Evolutionary conservation across 2,797 vertebrate genomes (phyloP).

Genomic region (Staurois parvus): DNA sequence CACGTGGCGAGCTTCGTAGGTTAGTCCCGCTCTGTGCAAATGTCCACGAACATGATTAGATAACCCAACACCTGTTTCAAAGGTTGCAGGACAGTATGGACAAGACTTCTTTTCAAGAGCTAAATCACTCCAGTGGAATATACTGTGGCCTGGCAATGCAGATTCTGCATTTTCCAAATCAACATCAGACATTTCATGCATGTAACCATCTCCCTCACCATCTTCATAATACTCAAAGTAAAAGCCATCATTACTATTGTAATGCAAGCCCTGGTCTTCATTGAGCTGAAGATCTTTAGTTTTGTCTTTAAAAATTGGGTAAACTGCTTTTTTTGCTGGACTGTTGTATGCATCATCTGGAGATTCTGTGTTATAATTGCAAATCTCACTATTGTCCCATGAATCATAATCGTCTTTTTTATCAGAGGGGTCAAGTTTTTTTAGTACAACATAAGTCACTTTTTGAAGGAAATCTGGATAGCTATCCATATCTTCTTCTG

Average conservation of each 20-base stretch:
- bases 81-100: constrained; percentile 92
- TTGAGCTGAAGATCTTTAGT: constrained; percentile 72
- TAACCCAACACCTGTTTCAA: constrained; percentile 96
- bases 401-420: constrained; percentile 83
- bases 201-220: constrained; percentile 72
- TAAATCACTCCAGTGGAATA: constrained; percentile 83
- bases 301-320: constrained; percentile 79
- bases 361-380: constrained; percentile 81
- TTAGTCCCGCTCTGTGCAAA: constrained; percentile 93
- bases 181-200: constrained; percentile 80
- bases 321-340: constrained; percentile 78
- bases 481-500: constrained; percentile 79
- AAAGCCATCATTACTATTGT: constrained; percentile 81
- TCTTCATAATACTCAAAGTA: constrained; percentile 86
- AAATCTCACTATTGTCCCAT: constrained; percentile 81
- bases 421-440: constrained; percentile 83
- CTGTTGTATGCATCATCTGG: constrained; percentile 78
- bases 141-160: constrained; percentile 78
- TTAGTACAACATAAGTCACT: constrained; percentile 88
- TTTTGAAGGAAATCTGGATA: constrained; percentile 86
- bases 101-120: constrained; percentile 87
- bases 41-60: constrained; percentile 97
- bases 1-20: constrained; percentile 91
- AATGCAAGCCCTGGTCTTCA: constrained; percentile 76
- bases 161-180: constrained; percentile 79